phyloP scores from a whole-genome alignment of 2,888 invertebrate genomes.

The Acrobasis suavella region DNA sequence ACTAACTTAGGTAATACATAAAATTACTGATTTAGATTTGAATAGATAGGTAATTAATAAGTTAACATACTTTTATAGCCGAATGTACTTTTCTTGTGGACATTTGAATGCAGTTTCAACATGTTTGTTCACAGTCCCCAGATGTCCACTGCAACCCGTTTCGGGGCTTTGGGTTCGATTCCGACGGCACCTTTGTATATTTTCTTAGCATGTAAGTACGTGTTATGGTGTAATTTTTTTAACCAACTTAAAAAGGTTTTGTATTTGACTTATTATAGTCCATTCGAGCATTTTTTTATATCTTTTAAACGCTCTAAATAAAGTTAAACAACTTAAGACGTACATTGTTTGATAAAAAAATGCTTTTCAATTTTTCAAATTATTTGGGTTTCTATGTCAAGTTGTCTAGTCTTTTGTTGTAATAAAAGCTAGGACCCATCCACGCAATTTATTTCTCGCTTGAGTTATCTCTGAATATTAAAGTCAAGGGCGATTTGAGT shows the following conservation, averaged over 20 bases:
- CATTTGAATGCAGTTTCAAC: slow-evolving; percentile 24
- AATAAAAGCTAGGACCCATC: not conserved
- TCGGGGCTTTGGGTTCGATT: slow-evolving; percentile 28
- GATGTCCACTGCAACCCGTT: slow-evolving; percentile 24
- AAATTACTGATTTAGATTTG: no score
- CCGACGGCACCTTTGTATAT: slow-evolving; percentile 5
- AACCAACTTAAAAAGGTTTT: no score
- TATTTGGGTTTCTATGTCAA: not conserved
- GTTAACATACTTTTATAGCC: not conserved
- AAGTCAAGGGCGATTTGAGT: not conserved
- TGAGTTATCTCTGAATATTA: not conserved
- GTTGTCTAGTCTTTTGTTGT: not conserved
- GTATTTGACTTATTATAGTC: no score
- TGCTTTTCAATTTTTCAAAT: not conserved
- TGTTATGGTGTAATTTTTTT: not conserved
- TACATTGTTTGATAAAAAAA: not conserved
- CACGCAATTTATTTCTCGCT: not conserved
- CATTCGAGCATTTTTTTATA: no score
- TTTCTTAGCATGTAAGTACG: not conserved
- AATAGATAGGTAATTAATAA: no score
- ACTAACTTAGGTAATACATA: no score
- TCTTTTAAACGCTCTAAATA: no score
- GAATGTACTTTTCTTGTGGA: slow-evolving; percentile 17
- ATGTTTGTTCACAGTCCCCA: slow-evolving; percentile 22
- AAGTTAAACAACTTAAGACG: not conserved